These are phyloP conservation scores for Drosophila melanosoma DNA, from an alignment of 2,888 invertebrate genomes.

Conservation along the genomic window DNA sequence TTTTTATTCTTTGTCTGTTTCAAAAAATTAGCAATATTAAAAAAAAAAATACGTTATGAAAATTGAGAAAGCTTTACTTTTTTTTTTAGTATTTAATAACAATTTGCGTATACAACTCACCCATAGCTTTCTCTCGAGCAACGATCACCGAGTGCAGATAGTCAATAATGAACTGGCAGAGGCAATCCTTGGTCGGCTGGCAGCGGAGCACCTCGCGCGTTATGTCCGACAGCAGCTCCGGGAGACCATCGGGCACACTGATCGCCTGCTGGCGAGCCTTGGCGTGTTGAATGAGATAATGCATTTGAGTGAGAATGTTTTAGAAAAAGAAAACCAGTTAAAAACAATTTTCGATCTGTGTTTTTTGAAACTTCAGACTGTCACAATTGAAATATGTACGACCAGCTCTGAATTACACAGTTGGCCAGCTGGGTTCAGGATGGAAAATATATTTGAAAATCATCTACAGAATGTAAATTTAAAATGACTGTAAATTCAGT, in stretches of 20 bases:
- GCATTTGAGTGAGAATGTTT: conserved; percentile 52
- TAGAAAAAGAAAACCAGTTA: conserved; percentile 18
- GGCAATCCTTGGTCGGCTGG: conserved; percentile 87
- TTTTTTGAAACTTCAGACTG: conserved; percentile 16
- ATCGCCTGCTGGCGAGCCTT: conserved; percentile 78
- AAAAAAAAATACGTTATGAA: too few relatives aligned
- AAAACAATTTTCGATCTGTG: conserved; percentile 55
- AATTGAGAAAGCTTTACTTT: neutral
- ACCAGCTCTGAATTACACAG: neutral
- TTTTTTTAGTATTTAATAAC: neutral
- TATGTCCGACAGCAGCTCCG: conserved; percentile 90
- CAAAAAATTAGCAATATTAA: neutral
- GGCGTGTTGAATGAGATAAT: conserved; percentile 81
- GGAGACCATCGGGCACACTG: conserved; percentile 88
- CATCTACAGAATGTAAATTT: neutral
- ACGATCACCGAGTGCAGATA: conserved; percentile 89
- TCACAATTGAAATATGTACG: neutral
- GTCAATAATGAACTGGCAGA: conserved; percentile 89
- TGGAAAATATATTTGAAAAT: neutral
- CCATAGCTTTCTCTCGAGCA: conserved; percentile 86
- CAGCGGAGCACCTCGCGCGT: conserved; percentile 90
- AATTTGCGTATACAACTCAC: conserved; percentile 49
- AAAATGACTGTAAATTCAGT: neutral
- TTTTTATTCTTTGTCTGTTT: neutral
- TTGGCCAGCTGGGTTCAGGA: conserved; percentile 28